phyloP scores from a whole-genome alignment of 2,113 vertebrate genomes.

The Cariama cristata region DNA sequence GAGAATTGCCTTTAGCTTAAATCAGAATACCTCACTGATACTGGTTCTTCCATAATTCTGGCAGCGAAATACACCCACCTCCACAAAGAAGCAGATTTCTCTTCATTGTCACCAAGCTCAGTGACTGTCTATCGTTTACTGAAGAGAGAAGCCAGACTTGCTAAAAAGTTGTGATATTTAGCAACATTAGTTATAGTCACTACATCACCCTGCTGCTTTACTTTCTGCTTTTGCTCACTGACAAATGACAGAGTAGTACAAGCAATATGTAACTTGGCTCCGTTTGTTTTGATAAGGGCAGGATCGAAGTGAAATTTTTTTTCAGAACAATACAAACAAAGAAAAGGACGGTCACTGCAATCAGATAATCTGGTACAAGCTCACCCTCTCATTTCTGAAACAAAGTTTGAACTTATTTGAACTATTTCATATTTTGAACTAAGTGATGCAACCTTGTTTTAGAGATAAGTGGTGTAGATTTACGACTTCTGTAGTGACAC shows the following conservation, averaged over 20 bases:
- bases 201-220: constrained; percentile 49
- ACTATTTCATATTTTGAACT: not conserved
- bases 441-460: not conserved
- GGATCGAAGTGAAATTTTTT: not conserved
- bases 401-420: not conserved
- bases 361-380: not conserved
- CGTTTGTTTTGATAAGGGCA: not conserved
- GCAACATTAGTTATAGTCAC: constrained; percentile 48
- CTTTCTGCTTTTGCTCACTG: constrained; percentile 37
- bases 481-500: not conserved
- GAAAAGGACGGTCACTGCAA: not conserved
- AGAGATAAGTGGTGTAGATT: not conserved
- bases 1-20: not conserved
- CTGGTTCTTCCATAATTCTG: not conserved
- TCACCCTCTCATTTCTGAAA: not conserved
- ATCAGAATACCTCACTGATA: not conserved
- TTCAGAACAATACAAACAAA: not conserved
- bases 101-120: constrained; percentile 36
- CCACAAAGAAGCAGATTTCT: constrained; percentile 1
- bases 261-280: constrained; percentile 20
- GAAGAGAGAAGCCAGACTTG: constrained; percentile 42
- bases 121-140: constrained; percentile 36
- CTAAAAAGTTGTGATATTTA: constrained; percentile 62
- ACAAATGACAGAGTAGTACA: constrained; percentile 41
- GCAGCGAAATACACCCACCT: not conserved